Evolutionary conservation across 2,113 vertebrate species (phyloP), one percentile per base, ranked within the genome.

Genomic region (Phalacrocorax pelagicus): DNA sequence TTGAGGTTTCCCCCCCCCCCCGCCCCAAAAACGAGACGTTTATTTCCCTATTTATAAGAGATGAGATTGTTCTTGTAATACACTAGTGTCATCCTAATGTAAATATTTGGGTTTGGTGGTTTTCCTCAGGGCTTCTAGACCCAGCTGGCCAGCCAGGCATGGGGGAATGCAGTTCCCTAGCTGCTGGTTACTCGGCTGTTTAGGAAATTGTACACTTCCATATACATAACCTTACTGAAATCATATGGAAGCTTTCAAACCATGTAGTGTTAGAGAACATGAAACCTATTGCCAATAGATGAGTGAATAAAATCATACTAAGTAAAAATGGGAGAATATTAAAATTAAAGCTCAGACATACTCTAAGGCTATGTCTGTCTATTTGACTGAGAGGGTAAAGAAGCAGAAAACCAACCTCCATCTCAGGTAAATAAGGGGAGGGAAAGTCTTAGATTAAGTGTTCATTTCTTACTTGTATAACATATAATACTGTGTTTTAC

Each of bases 111-210:
- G 1, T 51, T 81, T 81, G 58, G 67, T 92, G 58, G 27, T 69
- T 95, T 92, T 94, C 54, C 58, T 89, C 40, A 20, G 62, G 57
- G 77, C 73, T 91, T 81, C 34, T 69, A 73, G 78, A 36, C n/a
- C 15, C 49, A 38, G 77, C 24, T 1, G 0, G 42, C 30, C 1
- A 5, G 51, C 10, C 3, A 1, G 67, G 67, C 65, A 9, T 16
- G 57, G 79, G 88, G 51, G 30, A 75, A 40, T 47, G 65, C 34
- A 1, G 0, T 40, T 83, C 69, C 61, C 12, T 78, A 34, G 27
- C 61, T 95, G 65, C 42, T 55, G 42, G 36, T 87, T 84, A 36
- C 54, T 91, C 69, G 52, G 73, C 61, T 87, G 20, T 71, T 73
- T 10, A 71, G 38, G 59, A 67, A 70, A 61, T 42, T 34, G 55